Evolutionary conservation across 2,113 vertebrate species (phyloP), one percentile per base, ranked within the genome.

Genomic region (Machaerirhynchus nigripectus): DNA sequence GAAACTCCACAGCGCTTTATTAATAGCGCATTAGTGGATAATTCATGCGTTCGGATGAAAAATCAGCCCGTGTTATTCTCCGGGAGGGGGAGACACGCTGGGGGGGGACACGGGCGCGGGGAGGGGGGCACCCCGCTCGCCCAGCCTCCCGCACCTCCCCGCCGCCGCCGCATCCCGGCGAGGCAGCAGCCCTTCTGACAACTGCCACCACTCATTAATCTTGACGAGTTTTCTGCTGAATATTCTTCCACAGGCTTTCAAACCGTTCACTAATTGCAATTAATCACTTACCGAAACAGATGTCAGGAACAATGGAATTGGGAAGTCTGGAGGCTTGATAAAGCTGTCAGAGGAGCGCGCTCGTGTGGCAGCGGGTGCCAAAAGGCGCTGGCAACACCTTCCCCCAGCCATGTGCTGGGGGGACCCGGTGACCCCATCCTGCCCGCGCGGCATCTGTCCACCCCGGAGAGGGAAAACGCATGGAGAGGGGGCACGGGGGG

Each of bases 271-370:
- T 99, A 99, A 99, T 99, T 99, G 99, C 99, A 99, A 99, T 99
- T 99, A 99, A 99, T 99, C 99, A 99, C 98, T 98, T 98, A 98
- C 98, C 89, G 98, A 99, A 99, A 99, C 99, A 99, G 99, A 99
- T 99, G 99, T 99, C 99, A 98, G 98, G 97, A 98, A 99, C 99
- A 99, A 99, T 99, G 98, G 98, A 98, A 97, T 96, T 95, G 97
- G 98, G 98, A 97, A 97, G 98, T 97, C 96, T 96, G 97, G 96
- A 96, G 97, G 97, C 97, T 98, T 97, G 98, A 98, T 98, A 98
- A 98, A 99, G 98, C 98, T 98, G 98, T 99, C 98, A 98, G 97
- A 96, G 96, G 95, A 90, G 97, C 81, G 89, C 89, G 96, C 73
- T 80, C 89, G 92, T 95, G 97, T 55, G 93, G 86, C 67, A 71